Conservation (phyloP, 1,140 invertebrate genomes). For the Watersipora subatra region DNA sequence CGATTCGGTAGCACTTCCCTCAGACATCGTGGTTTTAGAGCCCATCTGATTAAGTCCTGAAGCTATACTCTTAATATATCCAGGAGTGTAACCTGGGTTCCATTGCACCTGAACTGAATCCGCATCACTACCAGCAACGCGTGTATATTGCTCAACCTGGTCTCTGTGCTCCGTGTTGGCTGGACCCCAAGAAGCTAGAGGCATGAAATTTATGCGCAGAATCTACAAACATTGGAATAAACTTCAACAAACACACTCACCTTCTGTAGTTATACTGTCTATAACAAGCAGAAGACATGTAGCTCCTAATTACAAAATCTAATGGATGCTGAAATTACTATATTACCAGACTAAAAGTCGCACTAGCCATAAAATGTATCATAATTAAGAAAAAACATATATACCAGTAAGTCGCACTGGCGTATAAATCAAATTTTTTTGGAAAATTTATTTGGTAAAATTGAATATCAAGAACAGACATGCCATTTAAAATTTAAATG, state of each 20-base stretch:
- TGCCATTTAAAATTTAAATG: no score
- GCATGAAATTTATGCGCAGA: neutral
- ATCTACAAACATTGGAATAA: neutral
- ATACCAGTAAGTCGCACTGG: no score
- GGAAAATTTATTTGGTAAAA: no score
- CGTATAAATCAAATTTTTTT: no score
- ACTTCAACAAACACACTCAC: neutral
- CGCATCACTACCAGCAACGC: neutral
- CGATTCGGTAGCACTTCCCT: neutral
- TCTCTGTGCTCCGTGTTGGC: neutral
- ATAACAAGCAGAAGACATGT: neutral
- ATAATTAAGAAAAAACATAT: no score
- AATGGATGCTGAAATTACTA: no score
- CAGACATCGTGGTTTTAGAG: neutral
- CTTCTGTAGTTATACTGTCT: neutral
- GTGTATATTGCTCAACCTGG: neutral
- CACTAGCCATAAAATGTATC: no score
- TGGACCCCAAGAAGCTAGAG: neutral
- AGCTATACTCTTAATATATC: neutral
- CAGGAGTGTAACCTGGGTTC: neutral
- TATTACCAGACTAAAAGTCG: no score
- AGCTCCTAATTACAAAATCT: no score
- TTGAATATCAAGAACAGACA: no score
- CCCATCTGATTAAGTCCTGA: neutral
- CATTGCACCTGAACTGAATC: neutral